These are phyloP conservation scores for Neoitamus cyanurus DNA, from an alignment of 2,888 invertebrate species.

Conservation along the genomic window DNA sequence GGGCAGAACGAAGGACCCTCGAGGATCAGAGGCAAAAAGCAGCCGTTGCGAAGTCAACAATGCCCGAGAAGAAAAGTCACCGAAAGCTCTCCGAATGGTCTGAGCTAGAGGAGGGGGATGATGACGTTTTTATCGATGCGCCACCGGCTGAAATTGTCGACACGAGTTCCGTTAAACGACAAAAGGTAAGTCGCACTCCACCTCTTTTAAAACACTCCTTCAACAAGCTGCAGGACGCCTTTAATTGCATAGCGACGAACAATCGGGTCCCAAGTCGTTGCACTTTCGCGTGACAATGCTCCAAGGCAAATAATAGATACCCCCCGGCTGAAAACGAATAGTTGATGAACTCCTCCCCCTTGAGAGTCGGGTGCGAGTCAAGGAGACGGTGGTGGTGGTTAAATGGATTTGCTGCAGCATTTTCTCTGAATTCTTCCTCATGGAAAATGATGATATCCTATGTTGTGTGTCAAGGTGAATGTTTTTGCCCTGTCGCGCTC, in stretches of 20 bases:
- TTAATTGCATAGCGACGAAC: neutral
- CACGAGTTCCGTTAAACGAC: constrained; percentile 49
- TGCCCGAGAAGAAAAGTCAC: constrained; percentile 3
- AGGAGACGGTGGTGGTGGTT: neutral
- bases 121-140: constrained; percentile 65
- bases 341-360: neutral
- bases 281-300: neutral
- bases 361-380: neutral
- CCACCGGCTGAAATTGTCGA: constrained; percentile 60
- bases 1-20: neutral
- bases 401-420: neutral
- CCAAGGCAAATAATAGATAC: neutral
- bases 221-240: neutral
- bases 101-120: constrained; percentile 58
- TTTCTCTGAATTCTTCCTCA: neutral
- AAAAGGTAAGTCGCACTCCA: constrained; percentile 37
- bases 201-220: neutral
- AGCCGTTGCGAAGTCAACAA: neutral
- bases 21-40: neutral
- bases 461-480: neutral
- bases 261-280: neutral
- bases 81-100: constrained; percentile 41
- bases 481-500: neutral
- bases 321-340: neutral
- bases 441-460: neutral